Base-by-base conservation (phyloP, 2,113 vertebrate genomes). In the Sigmodon hispidus region DNA sequence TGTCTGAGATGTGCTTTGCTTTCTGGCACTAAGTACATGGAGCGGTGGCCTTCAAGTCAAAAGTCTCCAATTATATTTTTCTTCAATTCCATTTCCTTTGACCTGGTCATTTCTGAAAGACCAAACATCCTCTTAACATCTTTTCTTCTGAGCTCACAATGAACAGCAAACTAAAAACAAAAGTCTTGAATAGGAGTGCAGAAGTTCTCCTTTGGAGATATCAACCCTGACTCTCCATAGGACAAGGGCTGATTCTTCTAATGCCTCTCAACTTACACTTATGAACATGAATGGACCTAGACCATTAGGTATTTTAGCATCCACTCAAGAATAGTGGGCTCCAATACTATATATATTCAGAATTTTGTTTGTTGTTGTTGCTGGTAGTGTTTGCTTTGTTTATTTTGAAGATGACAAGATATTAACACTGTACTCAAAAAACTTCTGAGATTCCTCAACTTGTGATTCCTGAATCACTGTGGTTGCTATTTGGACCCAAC, bases 231-330 rank as follows among this genome's bases (percentile, higher is more conserved):
- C 16, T 26, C 29, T 50, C 70, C 29, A 19, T 0, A 24, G 7
- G 21, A 5, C 3, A 34, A 16, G 3, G 2, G 1, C 34, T 55
- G 76, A 16, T 15, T 19, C 45, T 72, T 55, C 5, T 7, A 21
- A 9, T 3, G 15, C 26, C 50, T 31, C 15, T 15, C 11, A 8
- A 0, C 4, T 24, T 16, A 48, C 5, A 43, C 48, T 34, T 3
- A 8, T 4, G 12, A 2, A 22, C 4, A 31, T 8, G 34, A 73
- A 31, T 21, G 1, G 26, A 3, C 10, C n/a, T 6, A 0, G 8
- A 4, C 22, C 40, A 16, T 0, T 1, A 0, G 0, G 0, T 15
- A 3, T 22, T 77, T 43, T 43, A 79, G 19, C 9, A 45, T 16
- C 8, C 11, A 5, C 17, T n/a, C 24, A 50, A 59, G 52, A 69